Conservation (phyloP, 2,888 invertebrate genomes). For the Tipula vernalis region DNA sequence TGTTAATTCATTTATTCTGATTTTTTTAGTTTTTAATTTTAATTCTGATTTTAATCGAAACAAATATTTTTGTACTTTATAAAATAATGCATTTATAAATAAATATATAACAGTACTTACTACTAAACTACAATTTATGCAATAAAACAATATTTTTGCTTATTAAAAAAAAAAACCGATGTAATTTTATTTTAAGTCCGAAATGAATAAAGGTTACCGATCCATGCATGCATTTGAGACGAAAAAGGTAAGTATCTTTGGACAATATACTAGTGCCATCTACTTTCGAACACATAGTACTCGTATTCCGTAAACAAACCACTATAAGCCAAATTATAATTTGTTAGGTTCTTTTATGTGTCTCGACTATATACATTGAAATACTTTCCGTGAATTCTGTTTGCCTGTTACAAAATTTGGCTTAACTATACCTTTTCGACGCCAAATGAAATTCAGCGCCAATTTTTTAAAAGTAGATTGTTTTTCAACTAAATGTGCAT, state of each 20-base stretch:
- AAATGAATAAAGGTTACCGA: background rate
- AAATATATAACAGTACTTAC: background rate
- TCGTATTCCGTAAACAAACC: too few species aligned
- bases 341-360: background rate
- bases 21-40: background rate
- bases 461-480: too few species aligned
- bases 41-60: background rate
- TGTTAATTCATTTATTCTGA: background rate
- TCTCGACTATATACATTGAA: background rate
- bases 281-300: too few species aligned
- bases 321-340: background rate
- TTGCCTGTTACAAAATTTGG: too few species aligned
- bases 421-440: too few species aligned
- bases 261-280: too few species aligned
- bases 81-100: background rate
- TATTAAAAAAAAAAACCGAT: background rate
- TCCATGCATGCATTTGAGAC: background rate
- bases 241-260: too few species aligned
- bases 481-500: too few species aligned
- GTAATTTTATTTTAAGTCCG: background rate
- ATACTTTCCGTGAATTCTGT: too few species aligned
- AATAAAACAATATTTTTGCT: background rate
- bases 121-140: background rate
- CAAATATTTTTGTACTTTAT: background rate
- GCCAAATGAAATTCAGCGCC: too few species aligned